Evolutionary conservation across 2,113 vertebrate species (phyloP), one percentile per base, ranked within the genome.

Genomic region (Centropus bengalensis): DNA sequence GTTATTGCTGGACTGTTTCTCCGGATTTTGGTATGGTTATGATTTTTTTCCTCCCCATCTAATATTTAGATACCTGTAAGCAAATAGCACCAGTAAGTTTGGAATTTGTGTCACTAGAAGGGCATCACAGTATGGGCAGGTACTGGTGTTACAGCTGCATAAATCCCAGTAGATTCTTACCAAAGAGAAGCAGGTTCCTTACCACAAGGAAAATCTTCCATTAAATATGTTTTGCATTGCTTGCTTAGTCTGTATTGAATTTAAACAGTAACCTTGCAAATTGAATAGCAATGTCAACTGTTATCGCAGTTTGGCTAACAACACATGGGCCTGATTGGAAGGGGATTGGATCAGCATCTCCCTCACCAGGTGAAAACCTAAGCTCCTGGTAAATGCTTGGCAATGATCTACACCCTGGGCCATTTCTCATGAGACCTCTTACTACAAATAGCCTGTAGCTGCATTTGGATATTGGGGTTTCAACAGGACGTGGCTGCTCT

Each of bases 221-320:
- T 81, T 80, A 55, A 74, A 55, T 49, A 14, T 30, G 17, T 60
- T 83, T 91, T 80, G 28, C 6, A 1, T 47, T 60, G 19, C 30
- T 59, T 70, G 28, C 54, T 82, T 80, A 64, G 52, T 55, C 55
- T 49, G 10, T 78, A 32, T 28, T 14, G 9, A 87, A 76, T 93
- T 76, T 58, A 71, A 82, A 52, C 28, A 33, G 60, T 90, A 91
- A 90, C 56, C 55, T 95, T 93, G 80, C 73, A 47, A 49, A n/a
- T 66, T 68, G 75, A 93, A 78, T n/a, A 62, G 38, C 82, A 80
- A 88, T 78, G 82, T 82, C 87, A 93, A 5, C 40, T 71, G 69
- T 28, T 90, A 67, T 3, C 56, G 30, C n/a, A n/a, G 54, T 47
- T 40, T 75, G 85, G 26, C 60, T 82, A 44, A 58, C 55, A 78